A percentile compares a stretch with the other conserved stretches of the same genome.
phyloP scores from a whole-genome alignment of 2,113 vertebrate genomes.

The Ginglymostoma cirratum region DNA sequence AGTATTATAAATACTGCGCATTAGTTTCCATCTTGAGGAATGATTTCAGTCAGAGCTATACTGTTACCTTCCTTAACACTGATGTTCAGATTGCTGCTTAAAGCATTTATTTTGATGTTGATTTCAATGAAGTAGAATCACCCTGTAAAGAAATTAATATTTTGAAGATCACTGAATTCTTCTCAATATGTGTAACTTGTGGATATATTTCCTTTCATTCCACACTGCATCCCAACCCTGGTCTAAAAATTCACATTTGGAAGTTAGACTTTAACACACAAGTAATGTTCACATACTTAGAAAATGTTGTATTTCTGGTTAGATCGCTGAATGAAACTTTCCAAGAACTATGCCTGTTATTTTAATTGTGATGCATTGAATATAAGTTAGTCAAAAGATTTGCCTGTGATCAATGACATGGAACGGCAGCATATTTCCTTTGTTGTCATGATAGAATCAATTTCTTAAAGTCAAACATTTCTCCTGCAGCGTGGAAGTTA shows the following conservation, averaged over 20 bases:
- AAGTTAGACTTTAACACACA: not conserved
- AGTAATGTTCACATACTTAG: not conserved
- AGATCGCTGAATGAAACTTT: not conserved
- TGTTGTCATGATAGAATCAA: not conserved
- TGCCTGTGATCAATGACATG: not conserved
- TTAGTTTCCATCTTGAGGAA: not conserved
- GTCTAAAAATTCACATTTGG: not conserved
- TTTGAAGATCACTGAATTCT: not conserved
- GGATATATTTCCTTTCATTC: not conserved
- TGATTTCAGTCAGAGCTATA: not conserved
- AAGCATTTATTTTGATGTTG: not conserved
- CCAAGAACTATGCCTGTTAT: not conserved
- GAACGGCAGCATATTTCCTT: not conserved
- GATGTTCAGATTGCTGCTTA: not conserved
- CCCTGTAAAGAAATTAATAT: not conserved
- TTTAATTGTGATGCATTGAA: not conserved
- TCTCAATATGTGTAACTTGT: not conserved
- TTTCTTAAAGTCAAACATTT: not conserved
- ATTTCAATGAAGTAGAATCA: not conserved
- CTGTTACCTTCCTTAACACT: not conserved
- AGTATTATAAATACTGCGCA: not conserved
- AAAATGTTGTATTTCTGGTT: not conserved
- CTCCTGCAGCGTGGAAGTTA: not conserved
- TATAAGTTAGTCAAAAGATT: not conserved
- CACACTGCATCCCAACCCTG: not conserved